phyloP scores from a whole-genome alignment of 2,797 vertebrate species.

The Denticeps clupeoides region DNA sequence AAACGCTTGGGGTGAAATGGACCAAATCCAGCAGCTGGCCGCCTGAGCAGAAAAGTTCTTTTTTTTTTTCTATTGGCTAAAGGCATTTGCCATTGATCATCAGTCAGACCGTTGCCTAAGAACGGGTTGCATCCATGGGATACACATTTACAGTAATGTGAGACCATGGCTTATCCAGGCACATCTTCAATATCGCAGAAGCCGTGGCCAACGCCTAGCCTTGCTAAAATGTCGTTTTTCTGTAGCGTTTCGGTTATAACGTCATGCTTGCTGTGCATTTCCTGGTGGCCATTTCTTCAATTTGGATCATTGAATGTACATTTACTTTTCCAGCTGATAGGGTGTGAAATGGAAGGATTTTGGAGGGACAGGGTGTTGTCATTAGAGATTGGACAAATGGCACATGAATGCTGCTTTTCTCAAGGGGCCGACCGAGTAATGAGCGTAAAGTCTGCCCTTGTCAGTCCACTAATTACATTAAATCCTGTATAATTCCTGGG shows the following conservation, averaged over 20 bases:
- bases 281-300: no score
- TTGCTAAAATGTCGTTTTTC: no score
- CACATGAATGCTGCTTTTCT: conserved; percentile 42
- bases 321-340: conserved; percentile 4
- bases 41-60: no score
- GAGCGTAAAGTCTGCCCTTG: conserved; percentile 52
- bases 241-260: no score
- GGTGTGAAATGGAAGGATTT: conserved; percentile 37
- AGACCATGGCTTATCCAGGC: background rate
- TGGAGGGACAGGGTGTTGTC: conserved; percentile 42
- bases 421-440: conserved; percentile 40
- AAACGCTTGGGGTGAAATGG: conserved; percentile 30
- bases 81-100: conserved; percentile 12
- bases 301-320: no score
- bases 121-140: no score
- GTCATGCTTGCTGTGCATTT: no score
- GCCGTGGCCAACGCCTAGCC: no score
- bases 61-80: no score
- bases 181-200: no score
- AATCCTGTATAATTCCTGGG: conserved; percentile 46
- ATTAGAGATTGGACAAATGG: conserved; percentile 54
- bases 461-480: conserved; percentile 60
- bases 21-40: conserved; percentile 19
- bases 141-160: no score
- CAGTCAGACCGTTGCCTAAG: no score